phyloP scores from a whole-genome alignment of 64 coral and sea anemone genomes.

The Montipora foliosa region DNA sequence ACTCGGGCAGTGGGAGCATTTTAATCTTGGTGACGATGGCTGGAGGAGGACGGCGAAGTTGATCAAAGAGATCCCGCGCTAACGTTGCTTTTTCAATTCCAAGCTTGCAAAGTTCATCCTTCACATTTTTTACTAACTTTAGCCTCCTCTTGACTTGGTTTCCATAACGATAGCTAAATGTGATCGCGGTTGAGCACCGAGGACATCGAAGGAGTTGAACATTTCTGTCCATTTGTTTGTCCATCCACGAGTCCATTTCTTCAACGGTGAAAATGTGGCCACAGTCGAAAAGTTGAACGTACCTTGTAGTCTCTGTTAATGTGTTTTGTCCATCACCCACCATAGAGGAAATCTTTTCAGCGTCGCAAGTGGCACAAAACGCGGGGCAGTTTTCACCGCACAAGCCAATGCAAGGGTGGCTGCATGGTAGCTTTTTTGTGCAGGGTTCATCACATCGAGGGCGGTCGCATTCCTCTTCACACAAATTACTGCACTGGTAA shows the following conservation, averaged over 20 bases:
- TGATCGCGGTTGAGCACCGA: constrained; percentile 18
- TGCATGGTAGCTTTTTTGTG: constrained; percentile 45
- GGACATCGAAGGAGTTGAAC: constrained; percentile 45
- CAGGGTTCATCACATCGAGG: constrained; percentile 58
- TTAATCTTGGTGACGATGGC: not conserved
- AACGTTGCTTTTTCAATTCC: not conserved
- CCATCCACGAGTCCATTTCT: constrained; percentile 46
- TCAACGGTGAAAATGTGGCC: constrained; percentile 45
- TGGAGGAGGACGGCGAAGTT: not conserved
- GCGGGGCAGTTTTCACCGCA: constrained; percentile 75
- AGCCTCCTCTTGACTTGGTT: constrained; percentile 23
- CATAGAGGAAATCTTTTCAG: constrained; percentile 41
- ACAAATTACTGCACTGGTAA: constrained; percentile 66
- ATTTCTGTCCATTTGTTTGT: not conserved
- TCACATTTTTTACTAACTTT: constrained; percentile 1
- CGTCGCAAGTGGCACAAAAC: constrained; percentile 58
- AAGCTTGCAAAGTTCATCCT: not conserved
- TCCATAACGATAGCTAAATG: constrained; percentile 62
- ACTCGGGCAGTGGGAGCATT: not conserved
- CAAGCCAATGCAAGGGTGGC: constrained; percentile 67
- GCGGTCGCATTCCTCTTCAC: constrained; percentile 63
- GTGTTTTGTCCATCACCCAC: not conserved
- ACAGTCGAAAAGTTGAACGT: constrained; percentile 43
- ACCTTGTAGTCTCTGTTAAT: constrained; percentile 5
- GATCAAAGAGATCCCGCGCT: not conserved